Conservation (phyloP, 2,113 vertebrate species). For the Erythrocebus patas region DNA sequence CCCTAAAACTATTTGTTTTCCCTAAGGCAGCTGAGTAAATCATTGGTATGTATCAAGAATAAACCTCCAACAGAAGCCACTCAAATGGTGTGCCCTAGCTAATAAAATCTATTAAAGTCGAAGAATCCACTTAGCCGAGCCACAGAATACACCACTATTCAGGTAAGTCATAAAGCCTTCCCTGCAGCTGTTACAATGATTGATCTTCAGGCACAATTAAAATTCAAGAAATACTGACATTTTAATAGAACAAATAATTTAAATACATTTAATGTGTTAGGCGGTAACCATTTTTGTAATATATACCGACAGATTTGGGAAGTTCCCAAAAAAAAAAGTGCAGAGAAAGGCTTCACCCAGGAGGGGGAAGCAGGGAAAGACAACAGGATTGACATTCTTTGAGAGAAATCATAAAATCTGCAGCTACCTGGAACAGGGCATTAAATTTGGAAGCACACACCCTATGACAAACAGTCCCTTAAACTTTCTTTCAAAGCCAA, state of each 20-base stretch:
- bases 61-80: background rate
- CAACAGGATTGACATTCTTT: background rate
- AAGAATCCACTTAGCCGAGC: background rate
- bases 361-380: background rate
- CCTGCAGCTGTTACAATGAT: slow-evolving; percentile 42
- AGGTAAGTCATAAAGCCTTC: slow-evolving; percentile 53
- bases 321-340: background rate
- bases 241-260: slow-evolving; percentile 69
- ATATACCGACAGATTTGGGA: slow-evolving; percentile 26
- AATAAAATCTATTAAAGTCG: background rate
- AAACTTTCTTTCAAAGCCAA: too few relatives aligned
- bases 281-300: background rate
- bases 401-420: background rate
- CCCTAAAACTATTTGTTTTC: background rate
- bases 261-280: slow-evolving; percentile 40
- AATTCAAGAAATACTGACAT: slow-evolving; percentile 46
- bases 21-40: slow-evolving; percentile 15
- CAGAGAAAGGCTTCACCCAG: background rate
- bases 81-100: background rate
- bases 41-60: background rate
- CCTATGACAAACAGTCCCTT: background rate
- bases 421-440: background rate
- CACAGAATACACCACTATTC: background rate
- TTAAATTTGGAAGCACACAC: background rate
- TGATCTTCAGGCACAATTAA: slow-evolving; percentile 44